A percentile compares a stretch with the other conserved stretches of the same genome.
Conservation (phyloP, 2,113 vertebrate species). For the Nymphicus hollandicus region DNA sequence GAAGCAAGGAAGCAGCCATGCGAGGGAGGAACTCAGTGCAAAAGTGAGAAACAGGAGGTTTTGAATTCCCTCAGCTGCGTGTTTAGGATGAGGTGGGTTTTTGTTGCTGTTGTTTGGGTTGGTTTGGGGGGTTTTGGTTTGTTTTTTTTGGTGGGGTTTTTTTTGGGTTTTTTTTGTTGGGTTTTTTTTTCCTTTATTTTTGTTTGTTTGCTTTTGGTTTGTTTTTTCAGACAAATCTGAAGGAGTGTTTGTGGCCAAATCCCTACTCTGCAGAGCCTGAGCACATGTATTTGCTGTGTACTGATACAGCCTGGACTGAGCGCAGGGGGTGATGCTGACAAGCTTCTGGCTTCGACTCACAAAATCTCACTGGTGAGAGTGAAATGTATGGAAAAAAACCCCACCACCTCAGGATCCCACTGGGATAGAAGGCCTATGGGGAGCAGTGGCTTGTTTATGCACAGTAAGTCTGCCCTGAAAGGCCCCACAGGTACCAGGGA, state of each 20-base stretch:
- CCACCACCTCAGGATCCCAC: background rate
- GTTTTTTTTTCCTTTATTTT: background rate
- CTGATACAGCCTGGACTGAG: background rate
- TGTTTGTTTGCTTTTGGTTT: background rate
- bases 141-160: background rate
- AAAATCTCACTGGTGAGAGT: background rate
- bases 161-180: background rate
- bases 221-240: background rate
- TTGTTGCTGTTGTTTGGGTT: background rate
- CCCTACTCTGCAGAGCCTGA: background rate
- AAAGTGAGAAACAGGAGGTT: background rate
- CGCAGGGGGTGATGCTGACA: background rate
- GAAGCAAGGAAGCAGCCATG: background rate
- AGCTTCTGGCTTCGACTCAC: background rate
- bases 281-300: fast-evolving
- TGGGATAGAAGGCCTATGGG: background rate
- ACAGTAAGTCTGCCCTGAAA: background rate
- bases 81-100: background rate
- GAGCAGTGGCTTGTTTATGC: background rate
- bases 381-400: fast-evolving
- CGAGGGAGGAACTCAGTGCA: background rate
- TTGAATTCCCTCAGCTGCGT: background rate
- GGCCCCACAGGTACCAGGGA: background rate
- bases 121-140: background rate
- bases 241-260: background rate